A percentile compares a stretch with the other conserved stretches of the same genome.
phyloP scores from a whole-genome alignment of 30 jellyfish, hydroid and myxozoan species.

The Morbakka virulenta region DNA sequence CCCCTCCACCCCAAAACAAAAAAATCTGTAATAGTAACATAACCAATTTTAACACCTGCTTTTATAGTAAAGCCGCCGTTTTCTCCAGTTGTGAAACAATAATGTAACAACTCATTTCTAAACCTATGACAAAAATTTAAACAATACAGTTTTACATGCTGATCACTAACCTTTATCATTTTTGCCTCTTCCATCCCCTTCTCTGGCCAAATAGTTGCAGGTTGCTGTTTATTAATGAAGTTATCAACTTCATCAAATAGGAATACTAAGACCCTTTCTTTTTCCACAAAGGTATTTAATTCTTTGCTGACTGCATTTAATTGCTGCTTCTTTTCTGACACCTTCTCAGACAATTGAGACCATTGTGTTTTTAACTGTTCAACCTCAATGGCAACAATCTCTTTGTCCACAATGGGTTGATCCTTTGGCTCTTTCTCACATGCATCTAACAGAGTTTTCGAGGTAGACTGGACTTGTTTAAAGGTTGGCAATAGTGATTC shows the following conservation, averaged over 20 bases:
- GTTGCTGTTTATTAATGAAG: conserved; percentile 33
- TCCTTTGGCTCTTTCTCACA: conserved; percentile 72
- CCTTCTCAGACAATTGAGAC: conserved; percentile 46
- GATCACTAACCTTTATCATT: conserved; percentile 50
- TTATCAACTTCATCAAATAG: conserved; percentile 57
- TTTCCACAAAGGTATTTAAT: conserved; percentile 35
- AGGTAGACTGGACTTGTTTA: conserved; percentile 38
- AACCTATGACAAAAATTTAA: too few species aligned
- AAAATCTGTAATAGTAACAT: too few species aligned
- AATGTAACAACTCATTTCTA: too few species aligned
- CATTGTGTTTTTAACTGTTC: conserved; percentile 48
- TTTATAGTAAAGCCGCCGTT: too few species aligned
- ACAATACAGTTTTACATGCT: too few species aligned
- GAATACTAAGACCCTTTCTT: conserved; percentile 64
- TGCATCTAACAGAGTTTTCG: conserved; percentile 45
- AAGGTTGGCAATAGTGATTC: conserved; percentile 48
- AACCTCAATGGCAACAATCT: conserved; percentile 62
- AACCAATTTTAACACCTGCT: too few species aligned
- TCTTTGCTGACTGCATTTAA: conserved; percentile 59
- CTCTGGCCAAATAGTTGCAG: conserved; percentile 66
- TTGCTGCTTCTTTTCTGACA: conserved; percentile 62
- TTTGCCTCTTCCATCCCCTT: conserved; percentile 62
- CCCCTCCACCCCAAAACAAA: too few species aligned
- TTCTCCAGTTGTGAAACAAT: too few species aligned
- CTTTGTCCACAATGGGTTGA: conserved; percentile 70